phyloP scores from a whole-genome alignment of 2,797 vertebrate species.

The Lacerta agilis region DNA sequence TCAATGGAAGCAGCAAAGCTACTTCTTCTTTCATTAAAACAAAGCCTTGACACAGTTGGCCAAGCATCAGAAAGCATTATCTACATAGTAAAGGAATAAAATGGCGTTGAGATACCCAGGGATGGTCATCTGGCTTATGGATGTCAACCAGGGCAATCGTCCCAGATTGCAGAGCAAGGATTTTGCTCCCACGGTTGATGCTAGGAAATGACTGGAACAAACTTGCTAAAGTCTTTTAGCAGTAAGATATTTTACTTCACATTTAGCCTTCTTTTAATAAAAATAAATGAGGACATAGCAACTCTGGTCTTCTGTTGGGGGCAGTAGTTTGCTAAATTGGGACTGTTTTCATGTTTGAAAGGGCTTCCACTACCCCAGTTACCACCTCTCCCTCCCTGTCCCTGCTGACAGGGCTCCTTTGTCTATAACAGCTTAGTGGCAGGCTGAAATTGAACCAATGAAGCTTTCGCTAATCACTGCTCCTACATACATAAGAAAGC shows the following conservation, averaged over 20 bases:
- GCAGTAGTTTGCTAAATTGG: not conserved
- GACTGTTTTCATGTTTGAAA: not conserved
- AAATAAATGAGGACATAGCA: not conserved
- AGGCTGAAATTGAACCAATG: too few relatives aligned
- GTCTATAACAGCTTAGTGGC: not conserved
- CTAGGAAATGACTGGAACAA: not conserved
- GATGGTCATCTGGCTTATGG: not conserved
- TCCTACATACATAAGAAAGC: not conserved
- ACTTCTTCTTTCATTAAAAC: not conserved
- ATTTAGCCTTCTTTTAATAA: slow-evolving; percentile 10
- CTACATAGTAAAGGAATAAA: too few relatives aligned
- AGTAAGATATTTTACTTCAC: not conserved
- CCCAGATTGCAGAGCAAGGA: not conserved
- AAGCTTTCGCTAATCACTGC: not conserved
- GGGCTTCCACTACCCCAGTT: too few relatives aligned
- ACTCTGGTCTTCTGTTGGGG: not conserved
- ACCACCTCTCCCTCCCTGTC: not conserved
- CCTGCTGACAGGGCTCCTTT: not conserved
- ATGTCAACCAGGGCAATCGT: not conserved
- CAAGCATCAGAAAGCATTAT: too few relatives aligned
- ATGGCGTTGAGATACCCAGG: not conserved
- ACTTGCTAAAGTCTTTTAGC: not conserved
- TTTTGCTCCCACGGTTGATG: not conserved
- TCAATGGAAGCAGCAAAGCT: not conserved
- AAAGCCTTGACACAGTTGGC: not conserved